Conservation (phyloP, 64 coral and sea anemone genomes). For the Montipora capricornis region DNA sequence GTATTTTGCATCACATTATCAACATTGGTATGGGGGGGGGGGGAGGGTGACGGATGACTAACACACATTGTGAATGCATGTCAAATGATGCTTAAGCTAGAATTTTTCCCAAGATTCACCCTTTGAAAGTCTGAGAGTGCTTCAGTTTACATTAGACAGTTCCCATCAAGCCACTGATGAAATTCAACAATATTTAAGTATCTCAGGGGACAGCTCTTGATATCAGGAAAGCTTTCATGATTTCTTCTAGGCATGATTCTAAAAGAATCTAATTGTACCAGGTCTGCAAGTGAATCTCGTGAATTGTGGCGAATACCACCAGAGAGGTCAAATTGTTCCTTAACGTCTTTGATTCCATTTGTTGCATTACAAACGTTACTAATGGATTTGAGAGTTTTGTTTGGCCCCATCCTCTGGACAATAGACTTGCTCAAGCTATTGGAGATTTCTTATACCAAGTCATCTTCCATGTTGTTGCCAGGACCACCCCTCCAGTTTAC, state of each 20-base stretch:
- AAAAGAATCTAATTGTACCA: constrained; percentile 66
- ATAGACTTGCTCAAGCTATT: constrained; percentile 61
- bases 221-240: constrained; percentile 73
- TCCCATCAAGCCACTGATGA: constrained; percentile 57
- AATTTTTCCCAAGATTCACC: not conserved
- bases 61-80: too few species aligned
- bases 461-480: constrained; percentile 73
- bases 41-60: too few species aligned
- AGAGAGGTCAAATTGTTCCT: constrained; percentile 43
- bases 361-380: constrained; percentile 75
- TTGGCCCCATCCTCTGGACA: constrained; percentile 80
- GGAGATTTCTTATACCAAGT: constrained; percentile 67
- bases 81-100: not conserved
- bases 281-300: constrained; percentile 46
- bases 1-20: too few species aligned
- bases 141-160: constrained; percentile 26
- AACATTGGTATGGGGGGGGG: too few species aligned
- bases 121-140: constrained; percentile 4
- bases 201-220: constrained; percentile 54
- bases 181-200: constrained; percentile 74
- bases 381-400: constrained; percentile 69
- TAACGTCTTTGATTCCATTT: constrained; percentile 55
- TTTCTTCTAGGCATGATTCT: constrained; percentile 11
- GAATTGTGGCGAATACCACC: constrained; percentile 52
- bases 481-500: constrained; percentile 63